A percentile compares a stretch with the other conserved stretches of the same genome.
Conservation (phyloP, 2,797 vertebrate species). For the Liparis tanakae region DNA sequence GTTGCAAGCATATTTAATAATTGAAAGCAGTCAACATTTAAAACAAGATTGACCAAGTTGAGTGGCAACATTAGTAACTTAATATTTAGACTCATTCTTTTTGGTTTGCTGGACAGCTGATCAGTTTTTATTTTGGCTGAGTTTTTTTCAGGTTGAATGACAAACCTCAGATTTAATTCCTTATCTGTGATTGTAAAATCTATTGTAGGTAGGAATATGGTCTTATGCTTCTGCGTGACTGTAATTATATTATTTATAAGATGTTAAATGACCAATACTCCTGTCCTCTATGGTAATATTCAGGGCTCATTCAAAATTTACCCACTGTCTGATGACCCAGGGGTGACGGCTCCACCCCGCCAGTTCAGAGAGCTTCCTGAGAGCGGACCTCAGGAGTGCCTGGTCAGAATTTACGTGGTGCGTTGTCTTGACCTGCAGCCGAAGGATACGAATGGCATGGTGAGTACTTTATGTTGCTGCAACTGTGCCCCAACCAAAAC, state of each 20-base stretch:
- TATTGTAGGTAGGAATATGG: too few species aligned
- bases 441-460: slow-evolving; percentile 96
- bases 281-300: slow-evolving; percentile 3
- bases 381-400: slow-evolving; percentile 92
- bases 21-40: neutral
- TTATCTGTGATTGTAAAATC: too few species aligned
- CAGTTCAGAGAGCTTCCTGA: slow-evolving; percentile 96
- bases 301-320: slow-evolving; percentile 97
- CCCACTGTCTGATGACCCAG: slow-evolving; percentile 89
- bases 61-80: neutral
- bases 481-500: neutral
- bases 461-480: slow-evolving; percentile 59
- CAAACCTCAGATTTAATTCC: too few species aligned
- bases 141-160: too few species aligned
- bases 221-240: neutral
- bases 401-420: slow-evolving; percentile 93
- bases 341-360: slow-evolving; percentile 84
- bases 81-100: too few species aligned
- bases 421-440: slow-evolving; percentile 91
- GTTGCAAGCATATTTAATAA: neutral
- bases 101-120: too few species aligned
- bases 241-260: neutral
- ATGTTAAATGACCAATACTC: neutral
- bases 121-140: too few species aligned
- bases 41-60: neutral